Evolutionary conservation across 37 sponge, comb jelly and placozoan species (phyloP).

Genomic region (Halichondria panicea): DNA sequence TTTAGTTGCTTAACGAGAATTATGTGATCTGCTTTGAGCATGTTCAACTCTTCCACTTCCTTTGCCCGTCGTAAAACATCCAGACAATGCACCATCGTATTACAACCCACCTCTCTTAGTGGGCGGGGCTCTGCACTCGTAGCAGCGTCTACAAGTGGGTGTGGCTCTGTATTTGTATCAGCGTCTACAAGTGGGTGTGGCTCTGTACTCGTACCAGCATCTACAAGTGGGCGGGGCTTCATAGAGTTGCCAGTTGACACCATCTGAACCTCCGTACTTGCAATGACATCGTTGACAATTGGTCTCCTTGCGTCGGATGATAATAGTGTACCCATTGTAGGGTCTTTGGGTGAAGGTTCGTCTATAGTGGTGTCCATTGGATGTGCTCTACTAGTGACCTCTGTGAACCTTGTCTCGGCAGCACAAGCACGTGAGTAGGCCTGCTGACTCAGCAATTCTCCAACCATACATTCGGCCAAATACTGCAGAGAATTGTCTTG

Average conservation of each 20-base stretch:
- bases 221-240: background rate
- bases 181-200: background rate
- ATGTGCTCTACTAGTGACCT: too few relatives aligned
- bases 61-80: slow-evolving; percentile 24
- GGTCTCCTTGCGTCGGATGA: too few relatives aligned
- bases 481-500: too few relatives aligned
- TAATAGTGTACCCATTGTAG: too few relatives aligned
- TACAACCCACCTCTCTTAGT: slow-evolving; percentile 5
- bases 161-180: background rate
- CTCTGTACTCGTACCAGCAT: background rate
- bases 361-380: too few relatives aligned
- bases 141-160: background rate
- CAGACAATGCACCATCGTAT: slow-evolving; percentile 18
- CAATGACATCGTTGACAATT: too few relatives aligned
- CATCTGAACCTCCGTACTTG: too few relatives aligned
- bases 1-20: slow-evolving; percentile 23
- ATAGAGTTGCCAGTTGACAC: background rate
- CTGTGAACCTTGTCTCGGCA: too few relatives aligned
- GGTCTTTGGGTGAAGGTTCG: too few relatives aligned
- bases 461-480: too few relatives aligned
- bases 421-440: too few relatives aligned
- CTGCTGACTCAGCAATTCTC: too few relatives aligned
- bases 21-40: slow-evolving; percentile 8
- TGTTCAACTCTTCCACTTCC: slow-evolving; percentile 25
- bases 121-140: background rate